Evolutionary conservation across 2,888 invertebrate genomes (phyloP).

Genomic region (Drosophila meridionalis): DNA sequence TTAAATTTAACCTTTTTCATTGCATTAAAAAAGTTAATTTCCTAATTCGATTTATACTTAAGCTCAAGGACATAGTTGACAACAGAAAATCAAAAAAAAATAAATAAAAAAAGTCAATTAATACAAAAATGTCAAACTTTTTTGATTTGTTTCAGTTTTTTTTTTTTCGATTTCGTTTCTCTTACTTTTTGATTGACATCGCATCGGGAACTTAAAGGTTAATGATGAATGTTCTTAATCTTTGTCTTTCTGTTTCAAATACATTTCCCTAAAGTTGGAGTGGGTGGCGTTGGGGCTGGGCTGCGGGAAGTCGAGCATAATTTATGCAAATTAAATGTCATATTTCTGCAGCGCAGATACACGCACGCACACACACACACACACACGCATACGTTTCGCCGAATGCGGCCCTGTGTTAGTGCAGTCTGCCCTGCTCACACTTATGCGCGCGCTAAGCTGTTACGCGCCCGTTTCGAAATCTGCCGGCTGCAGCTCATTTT

Average conservation of each 20-base stretch:
- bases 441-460: slow-evolving; percentile 2
- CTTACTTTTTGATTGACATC: slow-evolving; percentile 44
- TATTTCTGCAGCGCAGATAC: slow-evolving; percentile 52
- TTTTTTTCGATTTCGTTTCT: background rate
- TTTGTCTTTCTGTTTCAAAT: slow-evolving; percentile 1
- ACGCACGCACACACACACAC: slow-evolving; percentile 4
- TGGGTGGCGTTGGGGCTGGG: background rate
- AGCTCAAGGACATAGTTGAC: slow-evolving; percentile 10
- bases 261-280: slow-evolving; percentile 19
- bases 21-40: slow-evolving; percentile 43
- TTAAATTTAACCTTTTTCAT: slow-evolving; percentile 11
- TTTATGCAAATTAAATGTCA: slow-evolving; percentile 70
- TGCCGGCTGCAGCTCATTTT: slow-evolving; percentile 54
- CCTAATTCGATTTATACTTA: slow-evolving; percentile 53
- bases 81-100: slow-evolving; percentile 1
- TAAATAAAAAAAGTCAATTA: slow-evolving; percentile 44
- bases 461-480: slow-evolving; percentile 19
- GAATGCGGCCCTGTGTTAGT: background rate
- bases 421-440: background rate
- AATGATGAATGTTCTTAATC: slow-evolving; percentile 32
- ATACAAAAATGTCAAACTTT: slow-evolving; percentile 60
- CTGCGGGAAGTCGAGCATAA: slow-evolving; percentile 37
- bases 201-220: slow-evolving; percentile 36
- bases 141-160: slow-evolving; percentile 43
- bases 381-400: background rate